A percentile compares a stretch with the other conserved stretches of the same genome.
Conservation (phyloP, 2,113 vertebrate species). For the Ptilorrhoa leucosticta region DNA sequence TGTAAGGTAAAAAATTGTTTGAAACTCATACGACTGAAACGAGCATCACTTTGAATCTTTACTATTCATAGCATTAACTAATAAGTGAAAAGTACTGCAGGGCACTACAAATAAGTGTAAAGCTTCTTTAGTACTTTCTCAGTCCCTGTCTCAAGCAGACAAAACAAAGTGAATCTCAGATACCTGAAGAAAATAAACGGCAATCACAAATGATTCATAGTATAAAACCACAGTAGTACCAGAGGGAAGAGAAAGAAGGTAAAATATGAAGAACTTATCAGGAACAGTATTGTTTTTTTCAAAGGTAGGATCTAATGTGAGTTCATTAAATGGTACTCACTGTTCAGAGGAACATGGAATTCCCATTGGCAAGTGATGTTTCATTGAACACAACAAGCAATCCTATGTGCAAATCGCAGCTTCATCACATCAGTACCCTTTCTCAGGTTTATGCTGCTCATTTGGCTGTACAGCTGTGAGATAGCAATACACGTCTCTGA, state of each 20-base stretch:
- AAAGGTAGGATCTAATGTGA: neutral
- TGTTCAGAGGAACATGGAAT: neutral
- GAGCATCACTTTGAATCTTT: neutral
- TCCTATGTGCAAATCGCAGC: accelerated
- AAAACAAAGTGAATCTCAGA: neutral
- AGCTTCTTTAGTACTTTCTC: neutral
- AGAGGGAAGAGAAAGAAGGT: neutral
- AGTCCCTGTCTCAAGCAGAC: neutral
- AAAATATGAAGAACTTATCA: neutral
- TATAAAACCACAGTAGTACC: neutral
- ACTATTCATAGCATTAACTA: neutral
- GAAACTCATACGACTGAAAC: neutral
- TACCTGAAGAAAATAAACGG: neutral
- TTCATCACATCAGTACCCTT: neutral
- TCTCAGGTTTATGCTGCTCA: neutral
- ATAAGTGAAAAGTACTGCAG: neutral
- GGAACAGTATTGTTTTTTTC: neutral
- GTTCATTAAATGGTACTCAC: neutral
- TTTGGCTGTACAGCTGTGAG: neutral
- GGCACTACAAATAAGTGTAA: neutral
- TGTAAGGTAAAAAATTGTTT: neutral
- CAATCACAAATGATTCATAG: neutral
- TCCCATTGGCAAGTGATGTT: neutral
- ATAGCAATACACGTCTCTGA: neutral
- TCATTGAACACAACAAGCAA: neutral